Evolutionary conservation across 2,113 vertebrate species (phyloP).

Genomic region (Centropus unirufus): DNA sequence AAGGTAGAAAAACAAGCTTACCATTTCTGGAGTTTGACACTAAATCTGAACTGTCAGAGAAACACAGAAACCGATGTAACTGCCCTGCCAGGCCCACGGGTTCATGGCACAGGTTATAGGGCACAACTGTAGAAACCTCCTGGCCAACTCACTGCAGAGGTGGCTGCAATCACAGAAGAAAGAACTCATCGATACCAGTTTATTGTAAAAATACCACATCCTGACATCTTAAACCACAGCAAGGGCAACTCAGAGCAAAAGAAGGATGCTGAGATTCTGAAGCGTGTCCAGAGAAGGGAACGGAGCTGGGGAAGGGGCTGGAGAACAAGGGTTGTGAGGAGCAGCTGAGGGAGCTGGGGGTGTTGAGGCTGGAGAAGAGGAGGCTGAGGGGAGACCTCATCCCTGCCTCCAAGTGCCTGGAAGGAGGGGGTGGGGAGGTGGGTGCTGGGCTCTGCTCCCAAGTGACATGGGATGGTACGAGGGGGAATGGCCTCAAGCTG

Average conservation of each 20-base stretch:
- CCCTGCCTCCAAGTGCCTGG: too few relatives aligned
- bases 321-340: too few relatives aligned
- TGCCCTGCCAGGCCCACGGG: background rate
- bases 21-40: background rate
- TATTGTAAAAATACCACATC: background rate
- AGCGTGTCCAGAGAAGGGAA: too few relatives aligned
- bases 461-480: too few relatives aligned
- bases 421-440: too few relatives aligned
- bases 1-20: constrained; percentile 53
- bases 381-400: too few relatives aligned
- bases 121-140: background rate
- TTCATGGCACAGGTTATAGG: background rate
- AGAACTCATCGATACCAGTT: background rate
- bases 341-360: too few relatives aligned
- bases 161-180: background rate
- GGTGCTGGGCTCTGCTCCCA: too few relatives aligned
- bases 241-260: background rate
- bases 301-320: too few relatives aligned
- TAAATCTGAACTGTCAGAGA: background rate
- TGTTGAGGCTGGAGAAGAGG: too few relatives aligned
- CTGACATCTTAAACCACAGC: background rate
- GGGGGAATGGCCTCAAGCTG: too few relatives aligned
- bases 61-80: background rate
- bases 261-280: too few relatives aligned
- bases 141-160: background rate